phyloP scores from a whole-genome alignment of 2,797 vertebrate genomes.

The Potorous gilbertii region DNA sequence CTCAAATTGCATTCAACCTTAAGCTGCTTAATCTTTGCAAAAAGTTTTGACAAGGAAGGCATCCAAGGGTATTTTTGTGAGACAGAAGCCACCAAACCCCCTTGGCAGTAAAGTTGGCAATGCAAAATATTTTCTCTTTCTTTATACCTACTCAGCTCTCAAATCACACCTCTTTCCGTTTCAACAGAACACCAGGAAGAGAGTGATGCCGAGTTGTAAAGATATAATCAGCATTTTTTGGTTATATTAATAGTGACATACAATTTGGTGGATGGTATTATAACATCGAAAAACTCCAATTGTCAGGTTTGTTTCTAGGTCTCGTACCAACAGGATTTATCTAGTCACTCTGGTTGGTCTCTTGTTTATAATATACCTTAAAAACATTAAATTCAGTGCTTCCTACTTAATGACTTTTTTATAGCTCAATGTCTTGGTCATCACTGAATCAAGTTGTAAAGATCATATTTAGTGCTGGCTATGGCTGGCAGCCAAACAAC shows the following conservation, averaged over 20 bases:
- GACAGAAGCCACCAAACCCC: not conserved
- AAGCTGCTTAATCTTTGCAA: conserved; percentile 18
- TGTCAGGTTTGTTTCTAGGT: conserved; percentile 18
- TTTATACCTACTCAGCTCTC: not conserved
- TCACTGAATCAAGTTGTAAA: conserved; percentile 53
- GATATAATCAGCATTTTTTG: not conserved
- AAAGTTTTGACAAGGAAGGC: not conserved
- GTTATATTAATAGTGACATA: not conserved
- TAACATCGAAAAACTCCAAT: conserved; percentile 20
- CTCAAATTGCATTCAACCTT: not conserved
- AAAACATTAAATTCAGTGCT: conserved; percentile 34
- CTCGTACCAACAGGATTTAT: conserved; percentile 38
- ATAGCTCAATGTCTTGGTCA: conserved; percentile 36
- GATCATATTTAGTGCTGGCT: not conserved
- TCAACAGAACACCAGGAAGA: not conserved
- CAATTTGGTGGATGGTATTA: conserved; percentile 18
- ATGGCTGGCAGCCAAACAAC: conserved; percentile 46
- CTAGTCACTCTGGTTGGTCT: not conserved
- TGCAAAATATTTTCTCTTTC: not conserved
- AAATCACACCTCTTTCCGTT: not conserved
- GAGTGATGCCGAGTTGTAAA: not conserved
- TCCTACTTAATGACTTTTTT: conserved; percentile 56
- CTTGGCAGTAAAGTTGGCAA: conserved; percentile 12
- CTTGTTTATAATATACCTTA: conserved; percentile 30
- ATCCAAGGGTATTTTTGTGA: not conserved